Evolutionary conservation across 2,888 invertebrate species (phyloP).

Genomic region (Biston stratarius): DNA sequence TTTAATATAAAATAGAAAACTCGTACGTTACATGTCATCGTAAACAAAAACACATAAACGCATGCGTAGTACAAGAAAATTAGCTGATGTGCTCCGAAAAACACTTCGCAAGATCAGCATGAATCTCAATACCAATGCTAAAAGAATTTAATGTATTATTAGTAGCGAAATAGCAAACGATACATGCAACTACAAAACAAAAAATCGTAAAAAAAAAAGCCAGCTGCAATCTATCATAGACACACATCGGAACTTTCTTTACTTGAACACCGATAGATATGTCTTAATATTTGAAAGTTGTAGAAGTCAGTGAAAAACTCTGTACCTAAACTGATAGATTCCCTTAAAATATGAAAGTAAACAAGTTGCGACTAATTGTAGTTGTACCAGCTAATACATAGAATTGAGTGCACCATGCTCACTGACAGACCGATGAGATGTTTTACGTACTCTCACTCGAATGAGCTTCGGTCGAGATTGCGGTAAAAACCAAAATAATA

Average conservation of each 20-base stretch:
- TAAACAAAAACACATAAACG: conserved; percentile 14
- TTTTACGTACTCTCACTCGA: no score
- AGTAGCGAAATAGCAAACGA: conserved; percentile 18
- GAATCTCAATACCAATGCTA: neutral
- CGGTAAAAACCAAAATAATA: no score
- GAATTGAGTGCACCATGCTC: no score
- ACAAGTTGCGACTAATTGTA: no score
- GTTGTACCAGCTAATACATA: no score
- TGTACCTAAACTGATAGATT: no score
- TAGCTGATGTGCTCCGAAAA: conserved; percentile 7
- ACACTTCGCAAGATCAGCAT: conserved; percentile 9
- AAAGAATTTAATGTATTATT: neutral
- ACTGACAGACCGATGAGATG: no score
- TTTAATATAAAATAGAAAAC: neutral
- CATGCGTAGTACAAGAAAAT: conserved; percentile 21
- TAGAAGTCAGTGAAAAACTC: neutral
- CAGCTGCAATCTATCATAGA: conserved; percentile 29
- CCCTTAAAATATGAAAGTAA: no score
- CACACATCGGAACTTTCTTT: conserved; percentile 29
- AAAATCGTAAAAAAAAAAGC: conserved; percentile 49
- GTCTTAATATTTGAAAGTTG: neutral
- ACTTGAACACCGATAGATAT: conserved; percentile 2
- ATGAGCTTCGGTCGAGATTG: no score
- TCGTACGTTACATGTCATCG: neutral
- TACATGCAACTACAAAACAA: conserved; percentile 37